Conservation (phyloP, 92 coral and sea anemone species). For the Metridium senile region DNA sequence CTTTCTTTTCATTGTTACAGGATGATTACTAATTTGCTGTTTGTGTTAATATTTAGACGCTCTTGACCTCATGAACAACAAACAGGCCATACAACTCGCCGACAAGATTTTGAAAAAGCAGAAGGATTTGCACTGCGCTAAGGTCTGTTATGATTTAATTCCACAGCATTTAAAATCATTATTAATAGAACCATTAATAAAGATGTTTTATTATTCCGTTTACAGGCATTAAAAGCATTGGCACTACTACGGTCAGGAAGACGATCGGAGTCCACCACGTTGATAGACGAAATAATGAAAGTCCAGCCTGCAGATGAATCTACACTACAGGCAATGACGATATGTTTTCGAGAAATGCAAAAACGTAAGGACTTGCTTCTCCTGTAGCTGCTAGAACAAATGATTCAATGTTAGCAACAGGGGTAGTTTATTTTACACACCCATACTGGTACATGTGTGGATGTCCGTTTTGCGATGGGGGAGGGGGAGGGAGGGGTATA, state of each 20-base stretch:
- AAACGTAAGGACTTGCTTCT: conserved; percentile 70
- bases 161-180: neutral
- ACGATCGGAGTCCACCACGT: conserved; percentile 58
- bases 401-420: no score
- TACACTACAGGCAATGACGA: conserved; percentile 99
- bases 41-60: conserved; percentile 70
- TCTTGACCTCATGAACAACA: conserved; percentile 94
- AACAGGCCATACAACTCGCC: conserved; percentile 96
- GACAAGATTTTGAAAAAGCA: conserved; percentile 98
- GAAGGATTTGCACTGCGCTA: conserved; percentile 96
- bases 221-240: conserved; percentile 85
- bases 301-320: conserved; percentile 85
- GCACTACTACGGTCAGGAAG: conserved; percentile 90
- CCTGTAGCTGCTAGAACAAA: no score
- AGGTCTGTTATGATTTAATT: conserved; percentile 47
- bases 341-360: conserved; percentile 97
- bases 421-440: no score
- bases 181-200: neutral
- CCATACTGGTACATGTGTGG: no score
- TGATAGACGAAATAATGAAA: conserved; percentile 76
- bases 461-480: no score
- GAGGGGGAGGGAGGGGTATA: no score
- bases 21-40: neutral
- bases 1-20: neutral
- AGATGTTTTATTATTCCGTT: neutral